Base-by-base conservation (phyloP, 2,888 invertebrate species). In the Gortyna flavago region DNA sequence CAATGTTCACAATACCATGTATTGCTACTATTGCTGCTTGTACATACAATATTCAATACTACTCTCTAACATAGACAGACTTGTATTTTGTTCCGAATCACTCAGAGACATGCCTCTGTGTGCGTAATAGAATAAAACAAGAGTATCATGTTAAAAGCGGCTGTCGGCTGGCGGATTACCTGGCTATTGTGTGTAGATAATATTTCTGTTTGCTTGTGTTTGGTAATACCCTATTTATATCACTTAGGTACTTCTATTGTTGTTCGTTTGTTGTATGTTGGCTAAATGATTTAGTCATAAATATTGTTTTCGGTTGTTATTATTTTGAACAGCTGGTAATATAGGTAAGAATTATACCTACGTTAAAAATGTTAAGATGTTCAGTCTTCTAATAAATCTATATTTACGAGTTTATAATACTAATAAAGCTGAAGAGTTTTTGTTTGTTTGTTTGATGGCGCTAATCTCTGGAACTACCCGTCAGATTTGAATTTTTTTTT, bases 21-120 rank as follows among this genome's bases (percentile, higher is more conserved):
- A 85, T 80, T 72, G 77, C 64, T 80, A 80, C 83, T 90, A 91
- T 90, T 90, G 89, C 90, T 88, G 85, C 80, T 88, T 85, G 73
- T 61, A 72, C 79, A 83, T 79, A 67, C 62, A 77, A 38, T 71
- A 54, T 35, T 48, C 48, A 70, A 72, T 64, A 75, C 48, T 32
- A 48, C 61, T 41, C 41, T 18, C 65, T 48, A 54, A 69, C 65
- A 62, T 70, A n/a, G n/a, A 7, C 74, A 38, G 79, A 32, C 48
- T 57, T 85, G 85, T 70, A 72, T 65, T 44, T 57, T 51, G 54
- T 41, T 61, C 44, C 69, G 25, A 51, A 70, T 72, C 41, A 70
- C 38, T 64, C 29, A 66, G n/a, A 16, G n/a, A 16, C 48, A 11
- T 83, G 68, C 61, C 64, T 79, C 72, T 69, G 72, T 79, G 68